Percentiles rank a stretch among this genome's conserved stretches.
phyloP scores from a whole-genome alignment of 2,113 vertebrate species.

The Bufo gargarizans region DNA sequence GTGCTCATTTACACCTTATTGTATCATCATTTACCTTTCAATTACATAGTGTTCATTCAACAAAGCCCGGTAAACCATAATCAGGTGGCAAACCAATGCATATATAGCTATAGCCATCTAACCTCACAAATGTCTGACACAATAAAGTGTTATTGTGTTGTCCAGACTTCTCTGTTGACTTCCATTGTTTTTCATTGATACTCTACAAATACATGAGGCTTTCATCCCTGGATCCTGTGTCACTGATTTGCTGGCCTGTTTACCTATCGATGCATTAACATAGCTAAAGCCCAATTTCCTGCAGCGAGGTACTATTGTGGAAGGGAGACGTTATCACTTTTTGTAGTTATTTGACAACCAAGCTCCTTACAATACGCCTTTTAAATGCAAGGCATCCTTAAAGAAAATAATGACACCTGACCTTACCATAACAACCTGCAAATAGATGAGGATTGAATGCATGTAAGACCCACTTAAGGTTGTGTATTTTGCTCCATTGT shows the following conservation, averaged over 20 bases:
- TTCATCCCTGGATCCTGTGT: neutral
- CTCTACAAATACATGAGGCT: constrained; percentile 14
- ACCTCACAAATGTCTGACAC: neutral
- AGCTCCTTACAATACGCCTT: neutral
- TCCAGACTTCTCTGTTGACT: constrained; percentile 11
- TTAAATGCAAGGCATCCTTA: neutral
- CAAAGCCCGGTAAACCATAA: neutral
- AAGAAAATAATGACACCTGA: constrained; percentile 30
- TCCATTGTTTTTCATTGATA: constrained; percentile 21
- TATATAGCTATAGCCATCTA: neutral
- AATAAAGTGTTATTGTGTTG: neutral
- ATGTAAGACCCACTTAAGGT: neutral
- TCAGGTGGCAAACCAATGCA: neutral
- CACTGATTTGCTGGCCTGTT: neutral
- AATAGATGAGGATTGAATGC: constrained; percentile 18
- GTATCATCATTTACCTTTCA: neutral
- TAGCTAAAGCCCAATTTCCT: neutral
- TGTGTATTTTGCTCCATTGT: neutral
- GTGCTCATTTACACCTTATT: neutral
- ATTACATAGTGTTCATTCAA: neutral
- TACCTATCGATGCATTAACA: constrained; percentile 10
- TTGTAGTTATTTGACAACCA: constrained; percentile 6
- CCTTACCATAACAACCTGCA: neutral
- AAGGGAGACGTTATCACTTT: neutral
- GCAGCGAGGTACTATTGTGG: constrained; percentile 18